Conservation (phyloP, 2,113 vertebrate genomes). For the Pachycephala philippinensis region DNA sequence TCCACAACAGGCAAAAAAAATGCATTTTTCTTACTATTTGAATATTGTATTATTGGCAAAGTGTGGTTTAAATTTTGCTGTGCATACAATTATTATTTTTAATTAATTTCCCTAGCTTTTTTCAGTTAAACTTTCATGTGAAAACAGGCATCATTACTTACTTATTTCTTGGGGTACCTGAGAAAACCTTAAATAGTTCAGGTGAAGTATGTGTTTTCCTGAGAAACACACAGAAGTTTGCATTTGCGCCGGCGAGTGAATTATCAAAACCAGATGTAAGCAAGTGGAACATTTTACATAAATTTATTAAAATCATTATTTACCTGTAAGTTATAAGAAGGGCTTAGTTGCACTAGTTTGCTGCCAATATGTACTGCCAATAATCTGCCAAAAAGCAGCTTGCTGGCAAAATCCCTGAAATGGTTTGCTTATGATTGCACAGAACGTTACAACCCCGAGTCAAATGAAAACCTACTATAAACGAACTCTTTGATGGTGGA, state of each 20-base stretch:
- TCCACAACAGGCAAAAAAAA: not conserved
- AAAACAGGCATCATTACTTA: not conserved
- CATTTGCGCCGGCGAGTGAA: not conserved
- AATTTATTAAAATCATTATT: conserved; percentile 73
- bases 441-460: conserved; percentile 51
- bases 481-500: conserved; percentile 62
- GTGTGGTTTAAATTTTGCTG: not conserved
- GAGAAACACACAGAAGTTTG: conserved; percentile 18
- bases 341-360: conserved; percentile 44
- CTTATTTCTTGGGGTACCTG: conserved; percentile 14
- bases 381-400: conserved; percentile 63
- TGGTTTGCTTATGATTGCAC: conserved; percentile 44
- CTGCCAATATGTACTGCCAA: conserved; percentile 58
- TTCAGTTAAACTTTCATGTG: not conserved
- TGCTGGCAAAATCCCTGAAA: conserved; percentile 53
- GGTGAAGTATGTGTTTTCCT: conserved; percentile 32
- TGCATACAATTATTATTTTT: not conserved
- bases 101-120: not conserved
- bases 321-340: conserved; percentile 70
- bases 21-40: not conserved
- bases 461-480: conserved; percentile 55
- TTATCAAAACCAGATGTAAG: conserved; percentile 68
- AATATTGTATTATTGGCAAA: not conserved
- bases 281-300: conserved; percentile 68
- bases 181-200: conserved; percentile 55